Base-by-base conservation (phyloP, 2,888 invertebrate species). In the Chalcis sispes region DNA sequence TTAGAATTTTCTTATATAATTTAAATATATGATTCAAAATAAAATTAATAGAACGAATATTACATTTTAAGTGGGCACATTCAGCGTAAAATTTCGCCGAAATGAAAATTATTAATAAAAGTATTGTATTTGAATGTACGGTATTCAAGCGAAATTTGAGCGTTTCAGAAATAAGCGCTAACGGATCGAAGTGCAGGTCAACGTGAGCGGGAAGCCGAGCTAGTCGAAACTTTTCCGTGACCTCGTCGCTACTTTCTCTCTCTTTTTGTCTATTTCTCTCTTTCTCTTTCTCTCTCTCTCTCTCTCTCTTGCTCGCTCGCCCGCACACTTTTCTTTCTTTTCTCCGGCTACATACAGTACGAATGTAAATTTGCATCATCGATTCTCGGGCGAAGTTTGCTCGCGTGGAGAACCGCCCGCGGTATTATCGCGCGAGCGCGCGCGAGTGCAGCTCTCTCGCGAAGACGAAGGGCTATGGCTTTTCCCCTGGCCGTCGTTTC, bases 361-460 rank as follows among this genome's bases (percentile, higher is more conserved):
- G 72, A 76, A 77, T 77, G 77, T 65, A 69, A 65, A 77, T 72
- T 59, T 59, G 50, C 69, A 72, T 77, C 69, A 69, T 77, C 65
- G 77, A 72, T 65, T 65, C 72, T 62, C 29, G 40, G 25, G 50
- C 52, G 54, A 71, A 71, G 71, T 71, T 72, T 52, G 42, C 66
- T 42, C 36, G 32, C 42, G 56, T 29, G 64, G 29, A 27, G 62
- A 50, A 27, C 65, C 46, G 46, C 62, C 36, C 36, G 56, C 25
- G 58, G 64, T 64, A 75, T 74, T 74, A 74, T 74, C 75, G 71
- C 59, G 36, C 13, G 15, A 40, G 13, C 48, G 36, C 36, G 36
- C 36, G 5, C 36, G 36, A 7, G 10, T 7, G 23, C 18, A 10
- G 20, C 20, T 20, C 20, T 2, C 5, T 20, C 8, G n/a, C 8